Conservation (phyloP, 2,888 invertebrate species). For the Epistrophella euchroma region DNA sequence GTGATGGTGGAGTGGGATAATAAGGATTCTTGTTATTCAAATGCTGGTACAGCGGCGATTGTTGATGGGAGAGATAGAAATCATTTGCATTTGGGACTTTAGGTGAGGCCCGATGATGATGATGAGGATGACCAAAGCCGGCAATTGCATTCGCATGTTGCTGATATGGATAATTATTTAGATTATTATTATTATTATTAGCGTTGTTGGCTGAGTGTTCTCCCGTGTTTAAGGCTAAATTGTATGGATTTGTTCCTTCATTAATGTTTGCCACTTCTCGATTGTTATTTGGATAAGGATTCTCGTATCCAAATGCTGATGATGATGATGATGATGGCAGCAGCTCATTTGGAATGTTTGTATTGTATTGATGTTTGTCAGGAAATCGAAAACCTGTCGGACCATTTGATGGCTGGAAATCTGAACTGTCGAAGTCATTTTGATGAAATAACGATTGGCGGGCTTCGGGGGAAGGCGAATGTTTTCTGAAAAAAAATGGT, state of each 20-base stretch:
- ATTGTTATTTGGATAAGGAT: slow-evolving; percentile 62
- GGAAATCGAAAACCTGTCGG: slow-evolving; percentile 55
- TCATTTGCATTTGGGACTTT: slow-evolving; percentile 76
- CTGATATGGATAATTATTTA: slow-evolving; percentile 69
- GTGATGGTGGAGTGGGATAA: slow-evolving; percentile 70
- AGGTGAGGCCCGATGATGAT: slow-evolving; percentile 70
- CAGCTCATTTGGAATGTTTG: slow-evolving; percentile 61
- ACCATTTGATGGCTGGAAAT: slow-evolving; percentile 55
- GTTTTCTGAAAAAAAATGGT: not conserved
- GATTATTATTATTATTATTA: slow-evolving; percentile 50
- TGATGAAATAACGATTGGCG: slow-evolving; percentile 57
- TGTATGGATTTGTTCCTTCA: slow-evolving; percentile 69
- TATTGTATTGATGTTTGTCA: slow-evolving; percentile 50
- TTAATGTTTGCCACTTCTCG: slow-evolving; percentile 56
- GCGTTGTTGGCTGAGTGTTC: slow-evolving; percentile 45
- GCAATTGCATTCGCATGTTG: slow-evolving; percentile 71
- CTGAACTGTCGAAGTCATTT: slow-evolving; percentile 40
- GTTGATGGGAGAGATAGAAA: slow-evolving; percentile 69
- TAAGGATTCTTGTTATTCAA: slow-evolving; percentile 64
- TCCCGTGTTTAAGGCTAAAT: slow-evolving; percentile 72
- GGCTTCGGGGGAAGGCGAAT: not conserved
- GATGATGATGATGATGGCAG: slow-evolving; percentile 8
- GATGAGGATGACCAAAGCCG: slow-evolving; percentile 64
- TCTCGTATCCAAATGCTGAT: slow-evolving; percentile 26
- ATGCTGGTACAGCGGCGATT: slow-evolving; percentile 52